Evolutionary conservation across 2,888 invertebrate genomes (phyloP).

Genomic region (Digitonthophagus gazella): DNA sequence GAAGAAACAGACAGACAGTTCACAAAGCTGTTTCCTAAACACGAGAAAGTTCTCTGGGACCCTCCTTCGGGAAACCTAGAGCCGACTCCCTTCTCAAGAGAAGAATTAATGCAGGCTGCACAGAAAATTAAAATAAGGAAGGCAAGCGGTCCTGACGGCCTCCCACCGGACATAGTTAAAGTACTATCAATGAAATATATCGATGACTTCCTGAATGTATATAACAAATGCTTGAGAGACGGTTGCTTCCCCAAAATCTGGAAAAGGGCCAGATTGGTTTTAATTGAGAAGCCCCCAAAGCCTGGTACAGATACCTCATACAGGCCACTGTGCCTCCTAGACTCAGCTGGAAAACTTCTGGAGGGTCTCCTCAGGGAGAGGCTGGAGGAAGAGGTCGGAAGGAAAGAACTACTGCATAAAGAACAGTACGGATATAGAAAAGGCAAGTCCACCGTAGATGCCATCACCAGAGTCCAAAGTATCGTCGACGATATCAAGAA

Average conservation of each 20-base stretch:
- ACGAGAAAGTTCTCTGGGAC: too few relatives aligned
- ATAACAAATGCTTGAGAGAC: neutral
- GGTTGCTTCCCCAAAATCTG: too few relatives aligned
- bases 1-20: neutral
- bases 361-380: neutral
- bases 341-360: too few relatives aligned
- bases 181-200: neutral
- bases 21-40: neutral
- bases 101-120: neutral
- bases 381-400: neutral
- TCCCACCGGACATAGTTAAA: neutral
- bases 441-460: neutral
- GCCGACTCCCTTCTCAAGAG: neutral
- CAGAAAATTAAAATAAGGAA: neutral
- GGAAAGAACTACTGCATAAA: neutral
- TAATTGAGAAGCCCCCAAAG: neutral
- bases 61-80: neutral
- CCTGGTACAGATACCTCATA: neutral
- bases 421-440: neutral
- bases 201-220: neutral
- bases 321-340: conserved; percentile 23
- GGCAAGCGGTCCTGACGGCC: neutral
- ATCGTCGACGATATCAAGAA: neutral
- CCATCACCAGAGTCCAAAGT: neutral
- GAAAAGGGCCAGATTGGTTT: neutral